Base-by-base conservation (phyloP, 1,140 invertebrate genomes). In the Plectrocnemia conspersa region DNA sequence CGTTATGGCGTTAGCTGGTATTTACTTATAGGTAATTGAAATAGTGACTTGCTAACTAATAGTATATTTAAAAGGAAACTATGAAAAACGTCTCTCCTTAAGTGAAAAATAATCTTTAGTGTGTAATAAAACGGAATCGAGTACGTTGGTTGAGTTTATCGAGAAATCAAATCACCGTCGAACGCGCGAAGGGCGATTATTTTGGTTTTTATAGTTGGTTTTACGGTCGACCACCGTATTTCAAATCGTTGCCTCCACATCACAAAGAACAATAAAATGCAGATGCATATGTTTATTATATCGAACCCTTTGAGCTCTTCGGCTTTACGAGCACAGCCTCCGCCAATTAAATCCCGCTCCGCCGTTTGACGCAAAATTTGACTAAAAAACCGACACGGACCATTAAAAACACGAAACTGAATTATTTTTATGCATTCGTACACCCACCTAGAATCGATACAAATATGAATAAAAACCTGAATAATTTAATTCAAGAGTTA, bases 201-300 rank as follows among this genome's bases (percentile, higher is more conserved):
- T 48, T 48, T 48, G 10, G 46, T 48, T 48, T 48, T 48, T 48
- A 48, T 48, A 35, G 46, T 29, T 15, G 4, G 18, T 48, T 48
- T 48, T 48, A 48, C 36, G 46, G 15, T 22, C 15, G 4, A 19
- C 23, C 22, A n/a, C 15, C 15, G 11, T 13, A 27, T 48, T 48
- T 48, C 46, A n/a, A 11, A n/a, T 21, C 22, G 3, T 13, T 45
- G 15, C 15, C 36, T 48, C 25, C 11, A 32, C 42, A 27, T 18
- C 46, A 48, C 46, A 48, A 48, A 48, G 46, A 35, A 18, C 46
- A 3, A 48, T 48, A 48, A 48, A 48, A 48, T 15, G 16, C 19
- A 42, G 9, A 15, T n/a, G 29, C 11, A 27, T 27, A 48, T 35
- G 36, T 48, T 48, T 27, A 48, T n/a, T n/a, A 48, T 48, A 35